Base-by-base conservation (phyloP, 2,797 vertebrate species). In the Tinamus major region DNA sequence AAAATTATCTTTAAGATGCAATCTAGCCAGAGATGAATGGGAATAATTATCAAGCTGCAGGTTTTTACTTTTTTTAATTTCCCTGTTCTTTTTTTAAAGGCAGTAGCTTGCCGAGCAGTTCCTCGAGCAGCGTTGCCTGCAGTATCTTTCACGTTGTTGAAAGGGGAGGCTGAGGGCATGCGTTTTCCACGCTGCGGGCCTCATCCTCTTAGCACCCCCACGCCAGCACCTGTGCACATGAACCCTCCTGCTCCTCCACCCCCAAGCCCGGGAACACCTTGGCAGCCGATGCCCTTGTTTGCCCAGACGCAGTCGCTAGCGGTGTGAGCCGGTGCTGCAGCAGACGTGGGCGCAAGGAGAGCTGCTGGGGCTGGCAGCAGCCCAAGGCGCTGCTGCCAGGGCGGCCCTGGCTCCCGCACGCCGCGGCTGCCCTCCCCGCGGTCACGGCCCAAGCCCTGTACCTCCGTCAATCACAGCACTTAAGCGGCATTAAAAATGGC, bases 1-100 rank as follows among this genome's bases (percentile, higher is more conserved):
- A 92, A 94, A 88, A 82, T 63, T 90, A 85, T 90, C 92, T 90
- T 85, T 71, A 93, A 77, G 74, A 89, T 81, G 71, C 82, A 86
- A 84, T 90, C 81, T 85, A 88, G n/a, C 10, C 49, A 37, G 65
- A 84, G 26, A 86, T 64, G 80, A 96, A 91, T 69, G 42, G 49
- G 41, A 92, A 90, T 81, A 86, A 92, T 84, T 92, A 91, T 23
- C 63, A 76, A 77, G 59, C 79, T 90, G 67, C 74, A 92, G 59
- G 69, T 90, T 88, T 92, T 70, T 61, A 53, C 53, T 56, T 7
- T n/a, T 55, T 53, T 41, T 69, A 12, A 42, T 42, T 44, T 44
- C 17, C 42, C 49, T 51, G 24, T 12, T 26, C 21, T 7, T 49
- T 44, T 94, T 92, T 90, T 27, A 76, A 33, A 82, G 53, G 74